These are phyloP conservation scores for Odontocolon sp. DNA, from an alignment of 2,888 invertebrate genomes.

Conservation along the genomic window DNA sequence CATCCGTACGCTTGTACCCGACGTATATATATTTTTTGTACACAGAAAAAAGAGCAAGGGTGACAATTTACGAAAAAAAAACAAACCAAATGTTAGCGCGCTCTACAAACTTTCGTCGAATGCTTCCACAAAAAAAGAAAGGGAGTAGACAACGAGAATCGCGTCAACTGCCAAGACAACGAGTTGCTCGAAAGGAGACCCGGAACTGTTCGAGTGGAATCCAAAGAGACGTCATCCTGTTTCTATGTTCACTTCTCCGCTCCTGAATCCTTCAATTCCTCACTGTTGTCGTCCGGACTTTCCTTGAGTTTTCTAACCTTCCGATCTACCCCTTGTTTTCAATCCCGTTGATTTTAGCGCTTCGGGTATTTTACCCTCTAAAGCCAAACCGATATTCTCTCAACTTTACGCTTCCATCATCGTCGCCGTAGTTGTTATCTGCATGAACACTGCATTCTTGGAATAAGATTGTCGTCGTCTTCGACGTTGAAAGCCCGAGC, in stretches of 20 bases:
- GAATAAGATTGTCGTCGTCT: neutral
- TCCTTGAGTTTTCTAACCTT: conserved; percentile 13
- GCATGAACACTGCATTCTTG: neutral
- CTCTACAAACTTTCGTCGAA: conserved; percentile 34
- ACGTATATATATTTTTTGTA: conserved; percentile 1
- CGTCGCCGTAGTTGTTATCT: neutral
- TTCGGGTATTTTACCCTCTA: neutral
- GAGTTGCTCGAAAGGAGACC: conserved; percentile 8
- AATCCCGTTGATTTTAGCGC: neutral
- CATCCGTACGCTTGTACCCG: neutral
- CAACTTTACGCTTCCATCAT: neutral
- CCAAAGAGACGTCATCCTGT: conserved; percentile 18
- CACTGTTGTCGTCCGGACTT: conserved; percentile 16
- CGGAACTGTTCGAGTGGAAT: conserved; percentile 41
- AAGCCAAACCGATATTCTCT: conserved; percentile 7
- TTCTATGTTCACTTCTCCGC: conserved; percentile 16
- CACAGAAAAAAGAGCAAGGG: neutral
- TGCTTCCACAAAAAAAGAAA: conserved; percentile 26
- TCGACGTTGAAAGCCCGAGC: conserved; percentile 22
- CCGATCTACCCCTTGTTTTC: neutral
- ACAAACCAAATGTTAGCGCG: conserved; percentile 23
- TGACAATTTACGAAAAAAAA: conserved; percentile 39
- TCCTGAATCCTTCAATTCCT: conserved; percentile 33
- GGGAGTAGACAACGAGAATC: neutral
- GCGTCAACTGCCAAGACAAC: conserved; percentile 2